A percentile compares a stretch with the other conserved stretches of the same genome.
Conservation (phyloP, 2,113 vertebrate genomes). For the Falcunculus frontatus region DNA sequence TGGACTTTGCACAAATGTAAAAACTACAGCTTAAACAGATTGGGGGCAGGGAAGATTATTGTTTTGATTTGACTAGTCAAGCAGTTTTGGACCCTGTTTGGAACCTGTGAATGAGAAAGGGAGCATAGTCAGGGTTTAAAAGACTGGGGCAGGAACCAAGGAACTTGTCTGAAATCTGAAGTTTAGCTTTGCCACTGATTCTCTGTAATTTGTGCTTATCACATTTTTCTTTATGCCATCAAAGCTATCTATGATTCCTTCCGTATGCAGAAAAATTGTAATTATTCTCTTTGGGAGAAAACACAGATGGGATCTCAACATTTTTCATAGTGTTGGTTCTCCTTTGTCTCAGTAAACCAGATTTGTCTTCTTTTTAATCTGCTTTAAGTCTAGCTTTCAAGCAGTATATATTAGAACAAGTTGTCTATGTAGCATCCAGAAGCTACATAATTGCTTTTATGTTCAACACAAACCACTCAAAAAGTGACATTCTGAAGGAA, state of each 20-base stretch:
- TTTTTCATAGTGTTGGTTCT: neutral
- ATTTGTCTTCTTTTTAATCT: neutral
- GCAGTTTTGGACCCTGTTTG: neutral
- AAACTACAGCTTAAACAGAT: neutral
- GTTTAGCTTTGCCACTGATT: neutral
- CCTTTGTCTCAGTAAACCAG: slow-evolving; percentile 21
- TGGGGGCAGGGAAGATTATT: rapidly evolving
- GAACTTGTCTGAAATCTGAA: neutral
- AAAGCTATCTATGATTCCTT: neutral
- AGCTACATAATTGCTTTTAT: neutral
- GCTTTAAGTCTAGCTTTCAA: neutral
- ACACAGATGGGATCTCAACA: slow-evolving; percentile 9
- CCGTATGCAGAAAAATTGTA: neutral
- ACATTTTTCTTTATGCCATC: neutral
- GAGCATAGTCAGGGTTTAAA: neutral
- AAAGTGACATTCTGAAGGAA: neutral
- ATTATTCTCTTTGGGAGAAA: slow-evolving; percentile 26
- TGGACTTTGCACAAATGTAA: neutral
- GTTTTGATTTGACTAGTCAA: neutral
- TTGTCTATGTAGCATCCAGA: neutral
- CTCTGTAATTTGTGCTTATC: neutral
- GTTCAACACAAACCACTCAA: neutral
- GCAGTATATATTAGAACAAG: neutral
- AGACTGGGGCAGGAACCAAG: neutral
- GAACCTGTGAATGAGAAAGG: neutral